Conservation (phyloP, 2,888 invertebrate genomes). For the Heliconius ismenius region DNA sequence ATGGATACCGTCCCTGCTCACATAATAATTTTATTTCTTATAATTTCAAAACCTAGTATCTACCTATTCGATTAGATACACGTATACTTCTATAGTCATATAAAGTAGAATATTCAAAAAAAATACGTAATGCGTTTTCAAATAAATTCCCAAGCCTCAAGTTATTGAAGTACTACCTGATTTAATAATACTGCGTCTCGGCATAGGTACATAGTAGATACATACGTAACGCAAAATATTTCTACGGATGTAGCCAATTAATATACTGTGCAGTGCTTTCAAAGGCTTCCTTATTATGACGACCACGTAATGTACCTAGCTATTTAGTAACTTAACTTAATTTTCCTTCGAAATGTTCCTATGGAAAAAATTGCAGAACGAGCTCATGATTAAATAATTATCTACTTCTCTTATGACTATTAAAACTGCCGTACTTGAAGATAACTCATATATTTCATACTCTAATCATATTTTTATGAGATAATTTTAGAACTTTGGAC, state of each 20-base stretch:
- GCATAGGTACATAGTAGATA: neutral
- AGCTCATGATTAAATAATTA: no score
- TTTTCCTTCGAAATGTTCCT: neutral
- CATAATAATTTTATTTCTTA: no score
- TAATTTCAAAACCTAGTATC: no score
- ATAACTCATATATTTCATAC: no score
- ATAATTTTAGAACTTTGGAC: neutral
- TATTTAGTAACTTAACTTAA: neutral
- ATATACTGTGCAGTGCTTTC: slow-evolving; percentile 5
- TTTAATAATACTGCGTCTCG: slow-evolving; percentile 14
- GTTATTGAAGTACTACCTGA: slow-evolving; percentile 13
- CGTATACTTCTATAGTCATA: neutral
- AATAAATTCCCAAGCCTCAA: neutral
- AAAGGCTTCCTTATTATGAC: slow-evolving; percentile 9
- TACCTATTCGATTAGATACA: no score
- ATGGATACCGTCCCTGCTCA: no score
- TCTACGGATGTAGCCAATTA: slow-evolving; percentile 24
- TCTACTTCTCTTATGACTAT: no score
- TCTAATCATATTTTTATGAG: neutral
- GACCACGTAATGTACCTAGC: neutral
- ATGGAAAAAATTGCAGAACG: neutral
- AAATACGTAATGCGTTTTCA: neutral
- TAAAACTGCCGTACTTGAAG: no score
- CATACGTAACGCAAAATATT: slow-evolving; percentile 19
- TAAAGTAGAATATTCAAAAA: neutral